A percentile compares a stretch with the other conserved stretches of the same genome.
Conservation (phyloP, 2,113 vertebrate species). For the Chaenogobius annularis region DNA sequence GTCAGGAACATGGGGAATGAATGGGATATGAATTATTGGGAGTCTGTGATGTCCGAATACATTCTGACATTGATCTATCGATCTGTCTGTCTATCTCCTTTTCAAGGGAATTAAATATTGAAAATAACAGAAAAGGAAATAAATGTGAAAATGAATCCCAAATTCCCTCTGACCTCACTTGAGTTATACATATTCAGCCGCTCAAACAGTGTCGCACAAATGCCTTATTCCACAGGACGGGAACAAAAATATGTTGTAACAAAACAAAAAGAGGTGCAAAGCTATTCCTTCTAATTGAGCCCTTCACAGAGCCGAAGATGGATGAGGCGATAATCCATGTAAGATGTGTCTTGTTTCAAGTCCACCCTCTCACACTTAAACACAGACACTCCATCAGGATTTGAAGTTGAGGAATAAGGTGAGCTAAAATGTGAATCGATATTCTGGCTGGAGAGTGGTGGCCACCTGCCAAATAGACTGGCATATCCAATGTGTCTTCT, state of each 20-base stretch:
- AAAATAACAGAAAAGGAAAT: background rate
- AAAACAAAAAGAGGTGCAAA: constrained; percentile 26
- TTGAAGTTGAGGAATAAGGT: constrained; percentile 80
- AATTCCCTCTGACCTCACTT: background rate
- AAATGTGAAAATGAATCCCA: background rate
- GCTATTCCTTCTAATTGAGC: constrained; percentile 46
- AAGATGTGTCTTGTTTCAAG: constrained; percentile 60
- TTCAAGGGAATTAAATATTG: background rate
- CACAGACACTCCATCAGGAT: constrained; percentile 73
- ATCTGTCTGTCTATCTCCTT: constrained; percentile 9
- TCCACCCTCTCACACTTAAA: constrained; percentile 66
- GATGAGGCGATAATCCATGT: constrained; percentile 68
- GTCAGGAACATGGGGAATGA: constrained; percentile 58
- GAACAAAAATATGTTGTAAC: background rate
- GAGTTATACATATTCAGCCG: constrained; percentile 29
- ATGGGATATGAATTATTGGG: constrained; percentile 53
- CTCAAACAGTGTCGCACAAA: constrained; percentile 18
- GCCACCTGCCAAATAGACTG: constrained; percentile 77
- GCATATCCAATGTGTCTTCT: constrained; percentile 75
- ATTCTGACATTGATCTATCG: too few species aligned
- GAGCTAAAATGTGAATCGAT: constrained; percentile 76
- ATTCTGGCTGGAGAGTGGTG: constrained; percentile 69
- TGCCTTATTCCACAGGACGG: constrained; percentile 18
- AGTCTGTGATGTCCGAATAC: constrained; percentile 11
- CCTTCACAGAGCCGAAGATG: constrained; percentile 49